Evolutionary conservation across 2,888 invertebrate species (phyloP).

Genomic region (Itoplectis maculator): DNA sequence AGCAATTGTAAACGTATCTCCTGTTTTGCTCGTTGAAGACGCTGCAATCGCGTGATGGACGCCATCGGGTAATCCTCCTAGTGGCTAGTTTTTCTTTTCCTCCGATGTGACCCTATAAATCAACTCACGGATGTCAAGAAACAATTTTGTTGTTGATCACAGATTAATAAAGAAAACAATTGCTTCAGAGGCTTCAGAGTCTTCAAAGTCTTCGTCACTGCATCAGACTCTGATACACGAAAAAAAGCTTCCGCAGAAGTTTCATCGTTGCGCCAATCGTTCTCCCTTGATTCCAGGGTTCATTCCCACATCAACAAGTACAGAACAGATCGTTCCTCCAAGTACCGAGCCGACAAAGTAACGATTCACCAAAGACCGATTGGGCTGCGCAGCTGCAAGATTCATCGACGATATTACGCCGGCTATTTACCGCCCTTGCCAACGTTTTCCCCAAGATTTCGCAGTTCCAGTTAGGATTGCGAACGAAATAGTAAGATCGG

Average conservation of each 20-base stretch:
- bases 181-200: too few species aligned
- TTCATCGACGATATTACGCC: slow-evolving; percentile 54
- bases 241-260: too few species aligned
- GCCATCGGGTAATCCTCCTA: neutral
- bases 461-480: slow-evolving; percentile 55
- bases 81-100: neutral
- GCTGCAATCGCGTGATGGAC: neutral
- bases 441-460: slow-evolving; percentile 34
- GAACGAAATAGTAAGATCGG: slow-evolving; percentile 39
- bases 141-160: too few species aligned
- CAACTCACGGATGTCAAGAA: neutral
- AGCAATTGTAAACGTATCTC: neutral
- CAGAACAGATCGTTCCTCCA: neutral
- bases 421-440: neutral
- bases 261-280: too few species aligned
- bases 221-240: too few species aligned
- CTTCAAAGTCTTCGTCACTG: too few species aligned
- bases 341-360: neutral
- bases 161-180: too few species aligned
- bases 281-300: too few species aligned
- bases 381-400: slow-evolving; percentile 7
- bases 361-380: neutral
- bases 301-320: neutral
- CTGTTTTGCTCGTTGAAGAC: neutral
- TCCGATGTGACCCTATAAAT: neutral